Base-by-base conservation (phyloP, 2,888 invertebrate genomes). In the Erynnis tages region DNA sequence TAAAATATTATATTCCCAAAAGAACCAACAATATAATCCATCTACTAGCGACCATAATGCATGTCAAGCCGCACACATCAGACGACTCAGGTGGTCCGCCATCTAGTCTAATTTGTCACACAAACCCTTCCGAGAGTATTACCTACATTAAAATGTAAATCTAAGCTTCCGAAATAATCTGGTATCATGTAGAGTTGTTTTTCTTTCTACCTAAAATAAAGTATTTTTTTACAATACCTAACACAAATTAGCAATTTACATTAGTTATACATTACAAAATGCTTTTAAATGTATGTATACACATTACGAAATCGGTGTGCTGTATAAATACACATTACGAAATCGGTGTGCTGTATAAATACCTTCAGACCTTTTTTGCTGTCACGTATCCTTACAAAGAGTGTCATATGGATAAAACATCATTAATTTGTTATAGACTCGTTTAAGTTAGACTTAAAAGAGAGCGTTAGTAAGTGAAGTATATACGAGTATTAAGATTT, bases 91-190 rank as follows among this genome's bases (percentile, higher is more conserved):
- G 80, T 82, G 79, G 57, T 54, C 55, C 54, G 52, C 44, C 53
- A 49, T 59, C 59, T 61, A 48, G 62, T 56, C 70, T 76, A 73
- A 83, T 83, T 77, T 76, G 76, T 80, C 78, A 79, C 66, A 61
- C 57, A 67, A 58, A 56, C 52, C 60, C 54, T 47, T 38, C 23
- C 13, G n/a, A 17, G 10, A 21, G 32, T 32, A 16, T 34, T 34
- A 34, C 30, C n/a, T 23, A 14, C n/a, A 44, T 32, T 16, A 44
- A 23, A 29, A 23, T 23, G 7, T 13, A 32, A 17, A 17, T 21
- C 21, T 21, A 5, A 21, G 21, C 44, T 32, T 32, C 6, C 13
- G 37, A n/a, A 30, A 19, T 30, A 21, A 25, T 27, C 35, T 1
- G 6, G 14, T 25, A 40, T 21, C 7, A 19, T 47, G n/a, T 47